phyloP scores from a whole-genome alignment of 2,113 vertebrate species.

The Bungarus multicinctus region DNA sequence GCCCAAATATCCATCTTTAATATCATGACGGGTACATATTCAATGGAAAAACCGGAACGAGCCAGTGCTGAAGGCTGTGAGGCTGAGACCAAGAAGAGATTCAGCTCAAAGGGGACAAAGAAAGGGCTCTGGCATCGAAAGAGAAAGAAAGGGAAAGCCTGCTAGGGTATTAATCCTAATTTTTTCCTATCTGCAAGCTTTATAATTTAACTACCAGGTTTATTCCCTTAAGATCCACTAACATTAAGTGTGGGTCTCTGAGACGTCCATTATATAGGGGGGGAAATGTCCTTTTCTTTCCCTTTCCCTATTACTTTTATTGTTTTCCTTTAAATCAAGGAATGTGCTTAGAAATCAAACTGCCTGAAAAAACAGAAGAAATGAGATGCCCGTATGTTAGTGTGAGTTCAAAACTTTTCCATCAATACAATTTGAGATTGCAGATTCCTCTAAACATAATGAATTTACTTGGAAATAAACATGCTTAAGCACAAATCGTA shows the following conservation, averaged over 20 bases:
- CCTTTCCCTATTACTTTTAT: neutral
- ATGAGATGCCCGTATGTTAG: neutral
- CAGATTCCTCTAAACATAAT: neutral
- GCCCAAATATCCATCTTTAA: constrained; percentile 86
- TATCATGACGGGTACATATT: constrained; percentile 80
- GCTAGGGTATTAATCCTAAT: constrained; percentile 44
- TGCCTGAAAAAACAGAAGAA: constrained; percentile 18
- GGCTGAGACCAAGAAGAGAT: constrained; percentile 72
- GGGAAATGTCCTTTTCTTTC: neutral
- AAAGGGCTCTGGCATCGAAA: constrained; percentile 64
- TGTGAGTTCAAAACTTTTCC: neutral
- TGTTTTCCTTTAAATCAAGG: constrained; percentile 2
- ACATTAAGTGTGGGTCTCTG: neutral
- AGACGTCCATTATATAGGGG: neutral
- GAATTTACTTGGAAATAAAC: neutral
- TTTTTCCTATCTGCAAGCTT: neutral
- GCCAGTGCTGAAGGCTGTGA: constrained; percentile 39
- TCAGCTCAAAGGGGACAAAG: constrained; percentile 73
- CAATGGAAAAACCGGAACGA: constrained; percentile 67
- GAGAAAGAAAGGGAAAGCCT: constrained; percentile 71
- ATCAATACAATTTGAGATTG: neutral
- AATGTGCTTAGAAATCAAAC: constrained; percentile 11
- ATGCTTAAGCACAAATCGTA: neutral
- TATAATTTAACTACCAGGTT: constrained; percentile 28
- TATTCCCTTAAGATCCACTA: neutral